These are phyloP conservation scores for Zaprionus davidi DNA, from an alignment of 1,140 invertebrate species.

Conservation along the genomic window DNA sequence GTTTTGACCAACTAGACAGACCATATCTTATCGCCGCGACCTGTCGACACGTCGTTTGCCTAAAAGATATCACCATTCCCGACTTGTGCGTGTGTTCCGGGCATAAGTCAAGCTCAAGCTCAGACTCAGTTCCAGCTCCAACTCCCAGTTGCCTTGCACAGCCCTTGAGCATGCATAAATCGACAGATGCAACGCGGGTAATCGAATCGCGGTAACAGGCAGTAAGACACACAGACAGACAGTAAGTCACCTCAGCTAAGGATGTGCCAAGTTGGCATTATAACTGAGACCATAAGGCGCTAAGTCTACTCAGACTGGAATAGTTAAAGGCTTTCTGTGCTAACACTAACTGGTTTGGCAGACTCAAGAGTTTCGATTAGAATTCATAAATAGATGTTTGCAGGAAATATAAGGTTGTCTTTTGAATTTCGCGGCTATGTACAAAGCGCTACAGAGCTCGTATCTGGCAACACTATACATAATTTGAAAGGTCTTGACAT, in stretches of 20 bases:
- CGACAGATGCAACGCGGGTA: conserved; percentile 39
- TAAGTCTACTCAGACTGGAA: not conserved
- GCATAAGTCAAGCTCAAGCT: conserved; percentile 58
- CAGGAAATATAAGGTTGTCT: too few species aligned
- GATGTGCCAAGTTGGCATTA: not conserved
- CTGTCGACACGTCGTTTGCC: conserved; percentile 78
- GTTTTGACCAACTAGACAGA: conserved; percentile 73
- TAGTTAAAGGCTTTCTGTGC: not conserved
- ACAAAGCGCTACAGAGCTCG: too few species aligned
- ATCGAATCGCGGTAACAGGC: conserved; percentile 3
- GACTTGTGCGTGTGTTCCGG: conserved; percentile 60
- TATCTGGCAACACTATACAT: too few species aligned
- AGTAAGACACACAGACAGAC: conserved; percentile 3
- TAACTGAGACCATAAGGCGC: not conserved
- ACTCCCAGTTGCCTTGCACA: conserved; percentile 17
- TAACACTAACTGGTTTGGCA: not conserved
- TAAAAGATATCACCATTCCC: conserved; percentile 68
- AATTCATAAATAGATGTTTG: not conserved
- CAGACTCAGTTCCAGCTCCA: conserved; percentile 14
- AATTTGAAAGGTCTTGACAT: too few species aligned
- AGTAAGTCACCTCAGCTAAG: not conserved
- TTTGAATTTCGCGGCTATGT: too few species aligned
- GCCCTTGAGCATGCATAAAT: conserved; percentile 35
- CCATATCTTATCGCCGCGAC: conserved; percentile 72
- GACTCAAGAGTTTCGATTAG: not conserved